These are phyloP conservation scores for Emydoidea blandingii DNA, from an alignment of 2,797 vertebrate species.

Conservation along the genomic window DNA sequence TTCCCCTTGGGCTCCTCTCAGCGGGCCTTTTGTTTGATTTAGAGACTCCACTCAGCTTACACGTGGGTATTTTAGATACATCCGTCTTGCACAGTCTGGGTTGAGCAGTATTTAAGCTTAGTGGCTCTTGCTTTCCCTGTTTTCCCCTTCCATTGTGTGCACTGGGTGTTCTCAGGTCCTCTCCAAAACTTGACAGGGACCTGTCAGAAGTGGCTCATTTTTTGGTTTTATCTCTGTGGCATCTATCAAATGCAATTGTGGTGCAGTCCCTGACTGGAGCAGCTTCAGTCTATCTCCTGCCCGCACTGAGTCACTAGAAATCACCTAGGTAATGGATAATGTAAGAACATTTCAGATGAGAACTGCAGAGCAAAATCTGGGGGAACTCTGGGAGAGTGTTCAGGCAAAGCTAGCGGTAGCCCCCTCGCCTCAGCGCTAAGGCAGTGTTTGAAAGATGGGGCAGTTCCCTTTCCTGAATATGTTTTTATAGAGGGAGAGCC, in stretches of 20 bases:
- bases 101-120: background rate
- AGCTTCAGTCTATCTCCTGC: constrained; percentile 47
- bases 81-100: background rate
- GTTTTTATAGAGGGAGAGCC: background rate
- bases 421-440: constrained; percentile 19
- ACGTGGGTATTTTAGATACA: background rate
- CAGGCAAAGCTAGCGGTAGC: constrained; percentile 62
- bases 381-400: constrained; percentile 70
- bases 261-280: constrained; percentile 7
- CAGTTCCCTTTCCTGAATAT: accelerated
- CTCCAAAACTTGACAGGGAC: background rate
- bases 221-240: background rate
- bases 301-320: constrained; percentile 59
- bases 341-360: constrained; percentile 69
- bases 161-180: background rate
- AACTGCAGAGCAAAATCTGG: constrained; percentile 66
- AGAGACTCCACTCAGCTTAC: background rate
- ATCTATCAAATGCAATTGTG: background rate
- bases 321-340: constrained; percentile 72
- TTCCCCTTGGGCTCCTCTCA: background rate
- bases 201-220: background rate
- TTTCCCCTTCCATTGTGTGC: background rate
- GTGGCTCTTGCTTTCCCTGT: background rate
- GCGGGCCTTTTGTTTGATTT: background rate
- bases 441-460: background rate